Conservation (phyloP, 2,113 vertebrate genomes). For the Crotalus horridus region DNA sequence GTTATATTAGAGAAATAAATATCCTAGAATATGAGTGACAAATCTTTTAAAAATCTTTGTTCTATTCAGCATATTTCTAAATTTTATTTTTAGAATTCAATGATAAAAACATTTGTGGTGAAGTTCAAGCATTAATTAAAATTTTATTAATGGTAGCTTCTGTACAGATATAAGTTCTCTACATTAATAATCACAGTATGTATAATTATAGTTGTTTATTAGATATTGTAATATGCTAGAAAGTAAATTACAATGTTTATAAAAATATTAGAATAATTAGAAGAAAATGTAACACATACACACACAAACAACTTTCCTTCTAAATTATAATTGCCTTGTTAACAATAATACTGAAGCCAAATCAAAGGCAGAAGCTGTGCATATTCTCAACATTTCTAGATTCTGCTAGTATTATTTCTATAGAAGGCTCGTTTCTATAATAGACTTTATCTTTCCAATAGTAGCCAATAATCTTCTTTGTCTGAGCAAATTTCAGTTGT, state of each 20-base stretch:
- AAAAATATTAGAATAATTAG: not conserved
- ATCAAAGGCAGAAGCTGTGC: not conserved
- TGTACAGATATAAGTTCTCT: not conserved
- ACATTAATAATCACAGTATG: not conserved
- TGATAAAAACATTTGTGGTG: conserved; percentile 6
- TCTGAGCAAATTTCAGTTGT: not conserved
- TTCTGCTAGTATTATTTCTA: not conserved
- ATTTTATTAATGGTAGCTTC: not conserved
- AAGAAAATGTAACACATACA: not conserved
- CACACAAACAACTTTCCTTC: not conserved
- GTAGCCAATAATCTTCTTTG: not conserved
- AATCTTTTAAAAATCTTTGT: conserved; percentile 28
- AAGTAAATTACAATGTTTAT: not conserved
- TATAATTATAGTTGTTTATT: conserved; percentile 3
- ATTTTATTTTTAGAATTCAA: conserved; percentile 37
- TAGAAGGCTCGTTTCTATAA: not conserved
- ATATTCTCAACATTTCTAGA: not conserved
- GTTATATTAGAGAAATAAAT: conserved; percentile 35
- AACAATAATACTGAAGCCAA: not conserved
- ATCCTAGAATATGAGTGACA: not conserved
- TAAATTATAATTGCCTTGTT: not conserved
- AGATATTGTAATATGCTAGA: not conserved
- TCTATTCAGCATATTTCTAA: not conserved
- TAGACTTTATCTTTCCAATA: not conserved
- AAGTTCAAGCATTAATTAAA: not conserved